Base-by-base conservation (phyloP, 1,140 invertebrate genomes). In the Euwallacea fornicatus region DNA sequence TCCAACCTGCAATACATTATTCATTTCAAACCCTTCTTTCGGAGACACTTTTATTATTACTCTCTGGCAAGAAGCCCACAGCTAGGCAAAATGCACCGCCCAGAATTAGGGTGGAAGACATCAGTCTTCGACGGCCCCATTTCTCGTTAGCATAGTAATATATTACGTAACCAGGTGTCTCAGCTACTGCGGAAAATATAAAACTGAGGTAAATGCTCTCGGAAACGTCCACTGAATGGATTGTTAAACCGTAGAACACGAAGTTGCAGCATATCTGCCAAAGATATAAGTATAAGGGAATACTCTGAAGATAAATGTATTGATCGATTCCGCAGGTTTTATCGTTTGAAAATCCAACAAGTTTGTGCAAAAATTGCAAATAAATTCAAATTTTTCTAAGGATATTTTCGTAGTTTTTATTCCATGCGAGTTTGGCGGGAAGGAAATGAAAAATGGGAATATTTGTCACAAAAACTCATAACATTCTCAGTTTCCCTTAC, bases 221-320 rank as follows among this genome's bases (percentile, higher is more conserved):
- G 16, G 84, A 85, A 15, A 90, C 81, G 41, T 86, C 84, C 11
- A 86, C 87, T 0, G 88, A 85, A 69, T 89, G 88, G 33, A 90
- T 80, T 0, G 87, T 86, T 9, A 90, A 74, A 7, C 88, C 89
- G 74, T 87, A 90, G 75, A 67, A 67, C 16, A 65, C 63, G 33
- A 65, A 65, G n/a, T 46, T 65, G 47, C 63, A 65, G n/a, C 63
- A 65, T 41, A 65, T 21, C 63, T 63, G n/a, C 44, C 44, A 33
- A 33, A 33, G 21, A 33, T 33, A 33, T 33, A 33, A 60, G n/a
- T 33, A 0, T 56, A 13, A 13, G 21, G 21, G 21, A 1, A 33
- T 33, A 33, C 4, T 33, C 21, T 33, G 21, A 33, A 33, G 21
- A 33, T 33, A 33, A 33, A 33, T 33, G 21, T 33, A 33, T 33